phyloP scores from a whole-genome alignment of 2,888 invertebrate species.

The Autographa gamma region DNA sequence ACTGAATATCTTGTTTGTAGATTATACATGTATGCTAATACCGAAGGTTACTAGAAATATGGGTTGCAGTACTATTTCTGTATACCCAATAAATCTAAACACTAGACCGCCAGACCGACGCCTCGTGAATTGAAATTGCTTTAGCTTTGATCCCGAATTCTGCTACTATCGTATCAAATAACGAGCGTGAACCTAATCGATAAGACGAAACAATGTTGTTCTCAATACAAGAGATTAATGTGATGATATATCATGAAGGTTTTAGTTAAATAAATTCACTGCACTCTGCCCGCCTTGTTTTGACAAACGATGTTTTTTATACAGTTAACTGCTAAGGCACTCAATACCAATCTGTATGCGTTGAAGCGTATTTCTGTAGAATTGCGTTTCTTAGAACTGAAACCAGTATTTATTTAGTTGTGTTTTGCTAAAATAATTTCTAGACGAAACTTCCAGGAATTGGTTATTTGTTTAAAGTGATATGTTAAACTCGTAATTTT shows the following conservation, averaged over 20 bases:
- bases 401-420: background rate
- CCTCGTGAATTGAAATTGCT: constrained; percentile 6
- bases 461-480: background rate
- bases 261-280: constrained; percentile 53
- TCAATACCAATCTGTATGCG: constrained; percentile 17
- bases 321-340: constrained; percentile 19
- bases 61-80: constrained; percentile 1
- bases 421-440: background rate
- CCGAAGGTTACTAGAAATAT: constrained; percentile 1
- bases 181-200: constrained; percentile 24
- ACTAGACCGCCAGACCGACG: background rate
- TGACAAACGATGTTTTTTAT: constrained; percentile 47
- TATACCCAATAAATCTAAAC: constrained; percentile 1
- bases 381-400: constrained; percentile 9
- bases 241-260: constrained; percentile 42
- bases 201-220: constrained; percentile 27
- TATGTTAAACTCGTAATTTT: background rate
- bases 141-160: background rate
- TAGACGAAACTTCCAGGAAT: background rate
- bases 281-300: constrained; percentile 40
- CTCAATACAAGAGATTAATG: constrained; percentile 46
- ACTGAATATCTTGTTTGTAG: background rate
- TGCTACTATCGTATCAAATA: constrained; percentile 6
- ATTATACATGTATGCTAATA: background rate
- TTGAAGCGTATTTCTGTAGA: constrained; percentile 8